These are phyloP conservation scores for Cichlasoma orientale DNA, from an alignment of 2,797 vertebrate species.

Conservation along the genomic window DNA sequence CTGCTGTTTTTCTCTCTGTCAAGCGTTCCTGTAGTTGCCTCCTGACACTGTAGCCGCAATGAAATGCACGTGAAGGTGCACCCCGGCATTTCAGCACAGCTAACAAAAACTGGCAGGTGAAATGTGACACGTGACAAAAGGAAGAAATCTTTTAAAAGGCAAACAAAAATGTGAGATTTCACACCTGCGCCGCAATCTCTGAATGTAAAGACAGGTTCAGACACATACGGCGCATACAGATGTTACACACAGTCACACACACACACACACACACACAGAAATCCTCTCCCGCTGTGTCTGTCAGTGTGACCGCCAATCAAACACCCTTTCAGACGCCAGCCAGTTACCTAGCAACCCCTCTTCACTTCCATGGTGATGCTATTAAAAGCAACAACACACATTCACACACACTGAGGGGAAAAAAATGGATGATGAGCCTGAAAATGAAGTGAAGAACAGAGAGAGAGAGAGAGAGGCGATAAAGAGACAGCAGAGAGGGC, in stretches of 20 bases:
- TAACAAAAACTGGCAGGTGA: neutral
- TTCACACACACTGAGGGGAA: conserved; percentile 16
- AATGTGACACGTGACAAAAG: neutral
- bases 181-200: neutral
- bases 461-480: conserved; percentile 14
- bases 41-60: conserved; percentile 52
- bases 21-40: conserved; percentile 43
- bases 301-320: conserved; percentile 71
- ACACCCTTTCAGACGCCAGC: conserved; percentile 77
- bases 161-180: neutral
- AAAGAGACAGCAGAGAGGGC: conserved; percentile 33
- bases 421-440: conserved; percentile 56
- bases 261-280: neutral
- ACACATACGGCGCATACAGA: neutral
- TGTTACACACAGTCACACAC: conserved; percentile 15
- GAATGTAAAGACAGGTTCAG: neutral
- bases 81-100: neutral
- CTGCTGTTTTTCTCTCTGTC: conserved; percentile 49
- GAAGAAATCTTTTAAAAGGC: neutral
- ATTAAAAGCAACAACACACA: conserved; percentile 76
- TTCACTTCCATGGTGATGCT: conserved; percentile 80
- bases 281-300: conserved; percentile 47
- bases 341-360: conserved; percentile 84
- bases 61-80: conserved; percentile 15
- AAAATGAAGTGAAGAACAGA: conserved; percentile 49